Percentiles rank a stretch among this genome's conserved stretches.
Evolutionary conservation across 37 sponge, comb jelly and placozoan species (phyloP).

Genomic region (Ephydatia muelleri): DNA sequence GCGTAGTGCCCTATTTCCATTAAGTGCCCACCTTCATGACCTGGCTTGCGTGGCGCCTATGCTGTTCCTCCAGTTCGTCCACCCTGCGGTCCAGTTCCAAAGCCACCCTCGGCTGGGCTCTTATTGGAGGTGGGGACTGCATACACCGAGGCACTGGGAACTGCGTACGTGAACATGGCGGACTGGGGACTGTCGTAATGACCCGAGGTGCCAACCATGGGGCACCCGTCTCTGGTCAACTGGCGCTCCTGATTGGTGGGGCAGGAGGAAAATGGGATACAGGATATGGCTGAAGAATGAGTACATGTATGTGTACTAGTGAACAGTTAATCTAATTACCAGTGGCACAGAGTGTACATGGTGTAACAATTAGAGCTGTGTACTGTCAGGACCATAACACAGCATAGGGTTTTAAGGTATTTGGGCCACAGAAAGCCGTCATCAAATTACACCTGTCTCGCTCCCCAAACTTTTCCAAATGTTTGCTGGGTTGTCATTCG

Average conservation of each 20-base stretch:
- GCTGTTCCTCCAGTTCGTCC: not conserved
- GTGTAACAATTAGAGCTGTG: too few species aligned
- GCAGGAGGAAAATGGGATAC: not conserved
- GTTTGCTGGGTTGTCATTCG: too few species aligned
- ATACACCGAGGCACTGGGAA: not conserved
- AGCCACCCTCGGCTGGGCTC: not conserved
- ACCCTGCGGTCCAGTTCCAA: not conserved
- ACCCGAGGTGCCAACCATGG: not conserved
- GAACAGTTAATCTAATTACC: too few species aligned
- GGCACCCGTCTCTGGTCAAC: not conserved
- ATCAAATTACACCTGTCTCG: too few species aligned
- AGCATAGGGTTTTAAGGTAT: too few species aligned
- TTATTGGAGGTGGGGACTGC: not conserved
- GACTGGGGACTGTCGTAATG: not conserved
- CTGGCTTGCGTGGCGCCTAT: not conserved
- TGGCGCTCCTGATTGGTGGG: not conserved
- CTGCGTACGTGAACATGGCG: not conserved
- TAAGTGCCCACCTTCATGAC: not conserved
- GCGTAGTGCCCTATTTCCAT: too few species aligned
- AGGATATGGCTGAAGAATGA: not conserved
- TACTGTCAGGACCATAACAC: too few species aligned
- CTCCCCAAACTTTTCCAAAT: too few species aligned
- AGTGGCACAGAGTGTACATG: too few species aligned
- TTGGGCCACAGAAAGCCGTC: too few species aligned
- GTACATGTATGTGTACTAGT: too few species aligned